These are phyloP conservation scores for Arrhopalites spinosus DNA, from an alignment of 2,888 invertebrate genomes.

Conservation along the genomic window DNA sequence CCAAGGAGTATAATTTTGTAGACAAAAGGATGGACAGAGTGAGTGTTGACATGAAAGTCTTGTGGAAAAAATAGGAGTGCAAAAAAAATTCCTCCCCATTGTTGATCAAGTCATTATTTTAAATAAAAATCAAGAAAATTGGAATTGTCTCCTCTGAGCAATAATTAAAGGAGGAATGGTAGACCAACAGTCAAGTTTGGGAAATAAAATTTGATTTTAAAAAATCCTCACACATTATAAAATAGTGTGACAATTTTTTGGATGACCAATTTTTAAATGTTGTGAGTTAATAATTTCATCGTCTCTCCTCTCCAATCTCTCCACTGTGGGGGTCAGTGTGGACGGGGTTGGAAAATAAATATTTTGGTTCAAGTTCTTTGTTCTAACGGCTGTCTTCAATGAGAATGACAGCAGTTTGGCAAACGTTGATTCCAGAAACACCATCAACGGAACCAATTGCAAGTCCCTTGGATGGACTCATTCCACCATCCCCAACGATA, in stretches of 20 bases:
- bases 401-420: constrained; percentile 44
- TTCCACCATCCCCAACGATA: constrained; percentile 25
- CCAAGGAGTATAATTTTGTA: too few species aligned
- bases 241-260: too few species aligned
- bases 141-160: too few species aligned
- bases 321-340: neutral
- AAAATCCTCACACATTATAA: too few species aligned
- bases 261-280: neutral
- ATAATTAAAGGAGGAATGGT: too few species aligned
- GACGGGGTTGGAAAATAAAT: too few species aligned
- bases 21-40: too few species aligned
- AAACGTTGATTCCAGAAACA: constrained; percentile 44
- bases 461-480: constrained; percentile 24
- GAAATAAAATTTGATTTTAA: too few species aligned
- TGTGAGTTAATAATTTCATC: neutral
- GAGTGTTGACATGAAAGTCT: too few species aligned
- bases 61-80: neutral
- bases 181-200: too few species aligned
- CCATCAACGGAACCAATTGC: constrained; percentile 46
- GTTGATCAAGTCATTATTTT: neutral
- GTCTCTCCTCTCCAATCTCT: too few species aligned
- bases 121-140: neutral
- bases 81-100: neutral
- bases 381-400: neutral
- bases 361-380: too few species aligned